Percentiles rank a stretch among this genome's conserved stretches.
These are phyloP conservation scores for Antheraea pernyi DNA, from an alignment of 1,140 invertebrate genomes.

Conservation along the genomic window DNA sequence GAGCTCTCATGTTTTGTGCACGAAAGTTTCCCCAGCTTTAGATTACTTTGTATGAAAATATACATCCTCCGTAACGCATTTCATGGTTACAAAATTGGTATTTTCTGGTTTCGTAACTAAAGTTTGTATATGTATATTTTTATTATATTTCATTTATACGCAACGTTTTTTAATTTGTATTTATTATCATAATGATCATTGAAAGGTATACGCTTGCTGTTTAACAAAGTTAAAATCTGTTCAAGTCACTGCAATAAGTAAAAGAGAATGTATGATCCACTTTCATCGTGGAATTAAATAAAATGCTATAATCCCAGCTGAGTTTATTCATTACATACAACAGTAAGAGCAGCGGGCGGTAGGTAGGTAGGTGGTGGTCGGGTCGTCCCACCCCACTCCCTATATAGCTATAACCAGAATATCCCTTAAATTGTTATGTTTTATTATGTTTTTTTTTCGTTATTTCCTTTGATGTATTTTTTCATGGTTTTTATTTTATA, in stretches of 20 bases:
- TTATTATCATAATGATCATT: no score
- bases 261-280: slow-evolving; percentile 46
- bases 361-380: no score
- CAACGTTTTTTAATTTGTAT: no score
- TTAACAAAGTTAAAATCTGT: background rate
- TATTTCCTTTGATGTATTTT: slow-evolving; percentile 77
- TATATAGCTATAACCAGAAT: slow-evolving; percentile 79
- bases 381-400: slow-evolving; percentile 50
- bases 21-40: slow-evolving; percentile 47
- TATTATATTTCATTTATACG: no score
- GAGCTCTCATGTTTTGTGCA: slow-evolving; percentile 54
- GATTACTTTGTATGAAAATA: slow-evolving; percentile 47
- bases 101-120: no score
- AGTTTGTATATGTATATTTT: no score
- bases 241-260: background rate
- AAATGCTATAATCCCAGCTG: slow-evolving; percentile 55
- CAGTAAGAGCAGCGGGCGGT: slow-evolving; percentile 30
- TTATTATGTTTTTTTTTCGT: slow-evolving; percentile 74
- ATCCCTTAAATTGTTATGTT: slow-evolving; percentile 78
- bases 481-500: slow-evolving; percentile 77
- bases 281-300: slow-evolving; percentile 71
- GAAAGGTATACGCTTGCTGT: background rate
- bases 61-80: slow-evolving; percentile 34
- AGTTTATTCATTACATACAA: slow-evolving; percentile 77
- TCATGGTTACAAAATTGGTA: slow-evolving; percentile 14